A percentile compares a stretch with the other conserved stretches of the same genome.
Evolutionary conservation across 2,888 invertebrate genomes (phyloP).

Genomic region (Gymnosoma rotundatum): DNA sequence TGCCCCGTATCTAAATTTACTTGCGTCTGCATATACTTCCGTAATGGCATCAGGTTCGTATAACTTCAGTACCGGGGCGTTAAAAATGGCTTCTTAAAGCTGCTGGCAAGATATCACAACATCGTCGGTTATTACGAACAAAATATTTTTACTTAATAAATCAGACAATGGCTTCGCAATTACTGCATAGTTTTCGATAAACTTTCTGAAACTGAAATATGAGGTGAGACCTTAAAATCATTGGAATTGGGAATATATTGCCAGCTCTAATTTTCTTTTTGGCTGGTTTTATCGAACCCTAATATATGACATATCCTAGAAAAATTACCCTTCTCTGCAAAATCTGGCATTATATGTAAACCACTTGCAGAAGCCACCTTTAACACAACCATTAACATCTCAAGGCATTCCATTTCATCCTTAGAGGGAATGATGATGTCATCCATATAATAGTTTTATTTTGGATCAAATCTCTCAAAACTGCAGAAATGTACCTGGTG

Average conservation of each 20-base stretch:
- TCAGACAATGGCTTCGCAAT: conserved; percentile 77
- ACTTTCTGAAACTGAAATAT: conserved; percentile 23
- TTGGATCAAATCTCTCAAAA: conserved; percentile 34
- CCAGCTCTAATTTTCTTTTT: conserved; percentile 54
- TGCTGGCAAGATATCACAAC: conserved; percentile 56
- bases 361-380: conserved; percentile 41
- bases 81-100: conserved; percentile 49
- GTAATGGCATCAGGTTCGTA: conserved; percentile 63
- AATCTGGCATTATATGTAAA: conserved; percentile 57
- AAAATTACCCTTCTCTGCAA: conserved; percentile 46
- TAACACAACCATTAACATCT: conserved; percentile 32
- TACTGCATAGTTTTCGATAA: conserved; percentile 52
- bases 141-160: conserved; percentile 52
- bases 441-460: conserved; percentile 14
- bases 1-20: conserved; percentile 65
- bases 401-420: conserved; percentile 46
- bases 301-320: conserved; percentile 49
- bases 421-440: conserved; percentile 63
- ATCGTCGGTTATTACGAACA: conserved; percentile 53
- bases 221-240: conserved; percentile 68
- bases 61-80: conserved; percentile 68
- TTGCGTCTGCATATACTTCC: conserved; percentile 69
- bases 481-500: conserved; percentile 4
- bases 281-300: conserved; percentile 56
- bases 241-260: conserved; percentile 58